Evolutionary conservation across 2,113 vertebrate genomes (phyloP), one percentile per base, ranked within the genome.

Genomic region (Brachyistius frenatus): DNA sequence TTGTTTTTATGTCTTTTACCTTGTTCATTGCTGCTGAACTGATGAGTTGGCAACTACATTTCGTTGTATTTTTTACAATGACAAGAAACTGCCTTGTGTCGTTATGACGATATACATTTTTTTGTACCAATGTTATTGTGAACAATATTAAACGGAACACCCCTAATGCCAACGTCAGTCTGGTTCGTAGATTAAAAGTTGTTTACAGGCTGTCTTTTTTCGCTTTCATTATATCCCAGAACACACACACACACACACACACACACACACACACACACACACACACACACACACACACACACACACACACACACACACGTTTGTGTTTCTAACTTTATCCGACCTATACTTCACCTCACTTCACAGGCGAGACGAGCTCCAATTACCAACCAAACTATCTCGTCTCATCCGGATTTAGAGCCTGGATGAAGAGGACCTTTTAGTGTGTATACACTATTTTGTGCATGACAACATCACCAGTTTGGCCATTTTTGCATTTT

Each of bases 371-470:
- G 60, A 54, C 15, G 66, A 76, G 61, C 47, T 66, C 60, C 66
- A 81, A 81, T 81, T 81, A 76, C 73, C 60, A 46, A 35, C 39
- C 53, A 66, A 81, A 76, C 66, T 76, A 76, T 76, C 73, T 81
- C 3, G 66, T 76, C 66, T 71, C 73, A 65, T 81, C 72, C 79
- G 37, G 66, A 81, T 44, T 58, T 81, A 47, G 41, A 70, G 79
- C 46, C 46, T 60, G 66, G 37, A 62, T 70, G 79, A 75, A 37
- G 14, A 2, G 58, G 47, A 53, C 64, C 53, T 37, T 37, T 60
- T 37, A 23, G 53, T 33, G 61, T 54, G 37, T 58, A 36, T 63
- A 7, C 44, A 31, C 58, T 4, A 11, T 9, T 44, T 9, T 57
- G 41, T 15, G 52, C 39, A 57, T 23, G 55, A 13, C 46, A 32